Percentiles rank a stretch among this genome's conserved stretches.
These are phyloP conservation scores for Xestia rhomboidea DNA, from an alignment of 2,888 invertebrate species.

Conservation along the genomic window DNA sequence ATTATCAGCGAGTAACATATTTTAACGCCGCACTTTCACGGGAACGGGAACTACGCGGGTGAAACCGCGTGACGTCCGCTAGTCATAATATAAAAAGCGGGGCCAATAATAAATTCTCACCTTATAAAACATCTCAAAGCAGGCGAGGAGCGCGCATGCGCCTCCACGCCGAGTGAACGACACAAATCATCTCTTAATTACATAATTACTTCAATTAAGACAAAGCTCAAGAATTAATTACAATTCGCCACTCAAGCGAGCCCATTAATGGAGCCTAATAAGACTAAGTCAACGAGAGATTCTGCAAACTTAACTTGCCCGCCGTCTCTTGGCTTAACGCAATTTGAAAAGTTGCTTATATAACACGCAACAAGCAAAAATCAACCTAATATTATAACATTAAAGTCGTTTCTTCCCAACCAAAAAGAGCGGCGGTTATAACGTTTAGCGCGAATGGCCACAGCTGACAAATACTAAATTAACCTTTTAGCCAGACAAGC, in stretches of 20 bases:
- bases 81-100: conserved; percentile 16
- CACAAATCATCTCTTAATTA: conserved; percentile 75
- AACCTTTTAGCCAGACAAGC: conserved; percentile 77
- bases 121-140: conserved; percentile 36
- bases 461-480: conserved; percentile 82
- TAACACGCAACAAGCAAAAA: conserved; percentile 48
- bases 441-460: conserved; percentile 59
- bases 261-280: conserved; percentile 69
- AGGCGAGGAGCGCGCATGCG: conserved; percentile 36
- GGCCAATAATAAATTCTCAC: conserved; percentile 40
- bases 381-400: conserved; percentile 31
- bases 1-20: too few species aligned
- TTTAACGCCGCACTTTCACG: too few species aligned
- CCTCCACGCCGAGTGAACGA: conserved; percentile 42
- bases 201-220: conserved; percentile 74
- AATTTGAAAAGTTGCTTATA: conserved; percentile 57
- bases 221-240: conserved; percentile 72
- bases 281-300: conserved; percentile 77
- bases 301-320: conserved; percentile 70
- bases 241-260: conserved; percentile 65
- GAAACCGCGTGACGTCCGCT: too few species aligned
- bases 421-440: conserved; percentile 59
- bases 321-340: conserved; percentile 55
- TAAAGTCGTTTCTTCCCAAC: conserved; percentile 60
- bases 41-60: too few species aligned